Conservation (phyloP, 2,797 vertebrate genomes). For the Zenarchopterus dispar region DNA sequence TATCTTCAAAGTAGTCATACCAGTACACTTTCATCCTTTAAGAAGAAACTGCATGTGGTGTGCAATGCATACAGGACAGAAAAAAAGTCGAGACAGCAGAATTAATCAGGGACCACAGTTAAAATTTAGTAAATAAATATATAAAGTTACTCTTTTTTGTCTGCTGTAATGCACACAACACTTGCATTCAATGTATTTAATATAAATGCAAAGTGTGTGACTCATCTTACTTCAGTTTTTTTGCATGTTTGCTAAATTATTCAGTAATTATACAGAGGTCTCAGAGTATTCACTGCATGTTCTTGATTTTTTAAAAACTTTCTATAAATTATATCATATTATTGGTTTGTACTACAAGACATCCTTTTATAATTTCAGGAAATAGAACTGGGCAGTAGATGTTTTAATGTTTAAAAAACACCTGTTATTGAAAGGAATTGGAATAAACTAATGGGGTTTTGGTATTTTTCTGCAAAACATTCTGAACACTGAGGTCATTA, state of each 20-base stretch:
- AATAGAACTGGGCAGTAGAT: too few relatives aligned
- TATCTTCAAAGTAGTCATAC: conserved; percentile 60
- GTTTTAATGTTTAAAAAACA: background rate
- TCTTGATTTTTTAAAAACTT: background rate
- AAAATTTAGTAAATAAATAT: too few relatives aligned
- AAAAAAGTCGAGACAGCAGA: background rate
- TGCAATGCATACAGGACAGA: conserved; percentile 16
- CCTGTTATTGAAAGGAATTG: background rate
- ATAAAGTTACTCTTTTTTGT: too few relatives aligned
- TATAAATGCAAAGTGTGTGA: too few relatives aligned
- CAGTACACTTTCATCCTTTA: conserved; percentile 40
- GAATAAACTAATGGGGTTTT: conserved; percentile 4
- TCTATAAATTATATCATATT: too few relatives aligned
- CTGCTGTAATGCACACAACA: too few relatives aligned
- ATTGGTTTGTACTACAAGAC: too few relatives aligned
- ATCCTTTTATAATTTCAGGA: too few relatives aligned
- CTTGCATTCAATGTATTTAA: too few relatives aligned
- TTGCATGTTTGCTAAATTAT: background rate
- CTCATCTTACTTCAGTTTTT: background rate
- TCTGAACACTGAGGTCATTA: conserved; percentile 29
- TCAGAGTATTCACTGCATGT: background rate
- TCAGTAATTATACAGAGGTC: background rate
- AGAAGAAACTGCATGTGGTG: conserved; percentile 24
- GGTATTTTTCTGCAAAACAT: conserved; percentile 11
- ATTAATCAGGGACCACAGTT: too few relatives aligned